Evolutionary conservation across 2,888 invertebrate species (phyloP), one percentile per base, ranked within the genome.

Genomic region (Zhuqinia jingwanae): DNA sequence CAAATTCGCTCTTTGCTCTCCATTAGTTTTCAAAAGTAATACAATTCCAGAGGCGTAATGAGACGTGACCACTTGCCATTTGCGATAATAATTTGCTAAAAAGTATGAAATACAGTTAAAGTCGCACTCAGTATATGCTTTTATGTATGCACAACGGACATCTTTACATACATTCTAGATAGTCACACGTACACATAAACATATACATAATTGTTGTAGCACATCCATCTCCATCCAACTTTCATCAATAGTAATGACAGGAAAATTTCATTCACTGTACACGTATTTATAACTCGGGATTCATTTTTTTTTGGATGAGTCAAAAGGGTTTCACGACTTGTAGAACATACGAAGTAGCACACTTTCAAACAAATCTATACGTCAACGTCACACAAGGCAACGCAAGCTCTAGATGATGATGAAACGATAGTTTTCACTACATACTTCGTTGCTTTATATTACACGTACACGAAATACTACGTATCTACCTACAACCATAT

Each of bases 21-120:
- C 70, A 80, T 70, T 70, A 80, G 70, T 80, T 80, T 80, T 70
- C 78, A 47, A 58, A 77, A 63, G 78, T 63, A 78, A 78, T 36
- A 30, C 56, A 56, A 47, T 42, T 58, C 60, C 47, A 60, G 50
- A 47, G 70, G 70, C 70, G 70, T 47, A 70, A 75, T 75, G 75
- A 56, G 56, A 75, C 75, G 75, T 75, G 75, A 75, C 75, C 75
- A 36, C 75, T 75, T 75, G 53, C 75, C 75, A 75, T 75, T 75
- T 56, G 27, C 30, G 56, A 75, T 75, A 75, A 75, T 75, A 53
- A 75, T 25, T 56, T 53, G 75, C 27, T 42, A 20, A 75, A n/a
- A 75, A 75, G 20, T 75, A 50, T 22, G n/a, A 25, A 13, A 70
- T 70, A 70, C 1, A 25, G 17, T 70, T 70, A 13, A 45, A 25